phyloP scores from a whole-genome alignment of 2,113 vertebrate genomes.

The Rhegmatorhina hoffmannsi region DNA sequence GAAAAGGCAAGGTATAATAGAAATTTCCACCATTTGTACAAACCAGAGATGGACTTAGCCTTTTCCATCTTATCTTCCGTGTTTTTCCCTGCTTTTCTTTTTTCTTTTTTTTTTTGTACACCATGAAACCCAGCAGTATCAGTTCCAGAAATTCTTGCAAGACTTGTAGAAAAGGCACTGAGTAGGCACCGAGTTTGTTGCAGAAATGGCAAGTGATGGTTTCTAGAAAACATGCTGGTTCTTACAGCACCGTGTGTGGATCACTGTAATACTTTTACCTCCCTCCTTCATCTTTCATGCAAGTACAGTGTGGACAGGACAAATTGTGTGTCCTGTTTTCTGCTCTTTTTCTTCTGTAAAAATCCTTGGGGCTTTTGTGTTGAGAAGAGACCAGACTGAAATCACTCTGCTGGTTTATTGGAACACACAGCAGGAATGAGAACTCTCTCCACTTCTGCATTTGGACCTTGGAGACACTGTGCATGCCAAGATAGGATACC shows the following conservation, averaged over 20 bases:
- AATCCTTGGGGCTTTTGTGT: background rate
- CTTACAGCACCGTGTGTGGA: background rate
- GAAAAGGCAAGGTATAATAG: background rate
- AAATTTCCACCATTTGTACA: background rate
- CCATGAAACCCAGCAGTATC: background rate
- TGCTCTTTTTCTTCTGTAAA: background rate
- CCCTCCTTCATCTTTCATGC: background rate
- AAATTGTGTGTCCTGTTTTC: background rate
- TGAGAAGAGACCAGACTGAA: background rate
- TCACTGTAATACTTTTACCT: background rate
- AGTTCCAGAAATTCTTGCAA: background rate
- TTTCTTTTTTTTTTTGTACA: background rate
- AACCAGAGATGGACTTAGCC: background rate
- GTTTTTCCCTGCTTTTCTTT: fast-evolving
- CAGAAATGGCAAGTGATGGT: fast-evolving
- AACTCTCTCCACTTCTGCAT: background rate
- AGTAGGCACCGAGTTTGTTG: background rate
- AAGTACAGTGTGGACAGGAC: too few relatives aligned
- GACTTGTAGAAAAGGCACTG: background rate
- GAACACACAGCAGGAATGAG: background rate
- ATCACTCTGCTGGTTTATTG: background rate
- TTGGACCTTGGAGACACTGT: background rate
- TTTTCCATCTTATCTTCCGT: background rate
- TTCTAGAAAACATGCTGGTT: background rate
- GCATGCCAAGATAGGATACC: background rate